Conservation (phyloP, 2,113 vertebrate species). For the Phalacrocorax pelagicus region DNA sequence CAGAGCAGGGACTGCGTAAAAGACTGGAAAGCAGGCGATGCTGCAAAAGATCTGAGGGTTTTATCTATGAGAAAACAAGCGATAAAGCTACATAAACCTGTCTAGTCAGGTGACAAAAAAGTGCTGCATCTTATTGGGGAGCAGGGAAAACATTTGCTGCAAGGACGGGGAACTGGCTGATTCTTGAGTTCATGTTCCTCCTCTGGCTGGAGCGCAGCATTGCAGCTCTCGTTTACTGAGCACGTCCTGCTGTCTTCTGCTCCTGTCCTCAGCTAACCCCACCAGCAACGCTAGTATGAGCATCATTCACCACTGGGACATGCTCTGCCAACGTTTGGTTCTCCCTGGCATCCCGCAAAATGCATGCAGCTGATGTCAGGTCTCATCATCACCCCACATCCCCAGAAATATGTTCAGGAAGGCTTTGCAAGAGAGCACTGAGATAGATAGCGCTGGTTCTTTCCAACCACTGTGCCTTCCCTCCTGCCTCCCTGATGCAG, state of each 20-base stretch:
- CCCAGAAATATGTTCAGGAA: background rate
- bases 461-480: background rate
- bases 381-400: rapidly evolving
- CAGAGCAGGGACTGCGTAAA: background rate
- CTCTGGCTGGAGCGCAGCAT: slow-evolving; percentile 46
- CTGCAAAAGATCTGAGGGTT: background rate
- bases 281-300: background rate
- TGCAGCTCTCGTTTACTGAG: slow-evolving; percentile 31
- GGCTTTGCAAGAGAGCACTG: background rate
- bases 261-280: slow-evolving; percentile 49
- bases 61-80: background rate
- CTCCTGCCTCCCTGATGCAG: rapidly evolving
- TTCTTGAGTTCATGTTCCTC: slow-evolving; percentile 35
- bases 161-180: background rate
- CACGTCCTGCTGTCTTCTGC: slow-evolving; percentile 25
- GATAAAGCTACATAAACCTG: background rate
- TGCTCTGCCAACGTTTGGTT: background rate
- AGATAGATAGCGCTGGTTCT: background rate
- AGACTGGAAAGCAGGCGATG: background rate
- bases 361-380: background rate
- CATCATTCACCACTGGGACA: background rate
- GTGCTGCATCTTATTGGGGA: slow-evolving; percentile 1
- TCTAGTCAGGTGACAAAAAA: background rate
- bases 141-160: slow-evolving; percentile 32
- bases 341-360: background rate